phyloP scores from a whole-genome alignment of 2,113 vertebrate species.

The Castor canadensis region DNA sequence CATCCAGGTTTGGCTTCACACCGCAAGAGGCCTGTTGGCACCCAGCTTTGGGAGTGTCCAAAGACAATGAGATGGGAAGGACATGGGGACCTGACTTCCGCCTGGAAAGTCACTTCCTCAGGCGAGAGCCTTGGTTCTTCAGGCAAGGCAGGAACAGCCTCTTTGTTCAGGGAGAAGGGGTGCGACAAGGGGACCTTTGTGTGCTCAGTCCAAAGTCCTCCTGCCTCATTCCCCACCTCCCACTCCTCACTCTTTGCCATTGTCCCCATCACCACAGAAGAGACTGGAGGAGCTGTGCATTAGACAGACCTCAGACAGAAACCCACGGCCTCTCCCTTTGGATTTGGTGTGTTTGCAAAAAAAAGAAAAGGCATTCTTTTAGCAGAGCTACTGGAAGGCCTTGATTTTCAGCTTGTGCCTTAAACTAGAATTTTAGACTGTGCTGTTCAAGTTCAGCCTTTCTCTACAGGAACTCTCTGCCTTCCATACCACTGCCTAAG shows the following conservation, averaged over 20 bases:
- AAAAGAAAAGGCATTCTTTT: neutral
- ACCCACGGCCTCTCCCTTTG: neutral
- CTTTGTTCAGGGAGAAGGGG: neutral
- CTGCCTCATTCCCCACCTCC: neutral
- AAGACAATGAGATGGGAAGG: neutral
- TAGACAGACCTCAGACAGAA: neutral
- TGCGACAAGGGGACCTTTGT: neutral
- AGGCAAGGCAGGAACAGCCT: neutral
- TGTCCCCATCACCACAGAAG: neutral
- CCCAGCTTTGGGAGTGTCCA: neutral
- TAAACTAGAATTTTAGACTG: neutral
- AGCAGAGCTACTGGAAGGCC: neutral
- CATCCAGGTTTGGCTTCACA: neutral
- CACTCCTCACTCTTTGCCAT: neutral
- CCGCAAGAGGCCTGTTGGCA: neutral
- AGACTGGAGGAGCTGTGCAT: neutral
- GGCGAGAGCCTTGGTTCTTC: neutral
- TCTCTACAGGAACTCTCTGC: neutral
- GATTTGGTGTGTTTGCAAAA: neutral
- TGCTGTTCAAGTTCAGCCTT: neutral
- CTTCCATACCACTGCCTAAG: neutral
- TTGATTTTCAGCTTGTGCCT: neutral
- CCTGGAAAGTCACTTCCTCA: neutral
- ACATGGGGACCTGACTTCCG: neutral
- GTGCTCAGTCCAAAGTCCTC: neutral